Conservation (phyloP, 37 sponge, comb jelly and placozoan genomes). For the Theonella swinhoei region DNA sequence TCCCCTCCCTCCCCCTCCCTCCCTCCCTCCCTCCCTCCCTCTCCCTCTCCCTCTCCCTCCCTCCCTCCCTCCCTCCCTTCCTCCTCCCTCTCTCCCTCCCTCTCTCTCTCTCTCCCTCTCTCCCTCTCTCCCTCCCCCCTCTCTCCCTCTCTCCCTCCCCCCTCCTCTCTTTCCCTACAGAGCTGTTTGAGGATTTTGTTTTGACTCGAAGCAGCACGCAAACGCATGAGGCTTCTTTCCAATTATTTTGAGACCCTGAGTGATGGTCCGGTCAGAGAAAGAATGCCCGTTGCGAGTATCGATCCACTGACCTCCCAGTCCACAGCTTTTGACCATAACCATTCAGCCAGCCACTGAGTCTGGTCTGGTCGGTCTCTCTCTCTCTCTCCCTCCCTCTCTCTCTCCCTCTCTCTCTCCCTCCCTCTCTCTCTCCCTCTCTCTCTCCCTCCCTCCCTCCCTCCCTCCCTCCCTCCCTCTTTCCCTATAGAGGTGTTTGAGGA, state of each 20-base stretch:
- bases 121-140: background rate
- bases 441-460: slow-evolving; percentile 24
- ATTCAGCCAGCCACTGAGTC: background rate
- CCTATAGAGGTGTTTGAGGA: too few species aligned
- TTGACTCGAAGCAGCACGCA: background rate
- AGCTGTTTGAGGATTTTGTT: too few species aligned
- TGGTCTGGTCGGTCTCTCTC: too few species aligned
- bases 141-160: background rate
- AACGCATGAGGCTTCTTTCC: too few species aligned
- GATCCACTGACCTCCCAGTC: too few species aligned
- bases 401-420: background rate
- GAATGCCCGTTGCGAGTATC: too few species aligned
- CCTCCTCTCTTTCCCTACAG: background rate
- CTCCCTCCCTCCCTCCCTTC: slow-evolving; percentile 11
- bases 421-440: slow-evolving; percentile 19
- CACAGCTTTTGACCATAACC: too few species aligned
- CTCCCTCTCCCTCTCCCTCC: slow-evolving; percentile 16
- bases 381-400: too few species aligned
- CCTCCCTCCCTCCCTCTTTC: slow-evolving; percentile 21
- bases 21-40: slow-evolving; percentile 26
- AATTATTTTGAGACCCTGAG: too few species aligned
- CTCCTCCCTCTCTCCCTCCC: background rate
- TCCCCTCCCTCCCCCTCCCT: slow-evolving; percentile 24
- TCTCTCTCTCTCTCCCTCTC: background rate
- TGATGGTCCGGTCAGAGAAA: too few species aligned